Base-by-base conservation (phyloP, 2,113 vertebrate genomes). In the Uria aalge region DNA sequence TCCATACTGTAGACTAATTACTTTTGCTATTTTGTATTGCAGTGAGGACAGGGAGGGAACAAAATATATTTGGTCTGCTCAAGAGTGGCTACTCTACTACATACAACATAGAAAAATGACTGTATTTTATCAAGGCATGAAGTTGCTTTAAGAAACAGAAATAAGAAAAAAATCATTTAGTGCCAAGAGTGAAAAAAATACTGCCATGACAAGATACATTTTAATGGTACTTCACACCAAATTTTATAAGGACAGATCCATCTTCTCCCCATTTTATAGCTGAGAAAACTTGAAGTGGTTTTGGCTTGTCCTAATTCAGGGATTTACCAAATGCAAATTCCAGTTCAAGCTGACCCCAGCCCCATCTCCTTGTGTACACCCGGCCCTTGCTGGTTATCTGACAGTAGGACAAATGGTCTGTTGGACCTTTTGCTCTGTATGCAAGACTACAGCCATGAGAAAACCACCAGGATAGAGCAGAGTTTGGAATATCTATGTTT, bases 1-100 rank as follows among this genome's bases (percentile, higher is more conserved):
- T 95, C 96, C 95, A 96, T 92, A 93, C 79, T 22, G 41, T 55
- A 88, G 91, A 45, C 90, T 97, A 98, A 96, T 97, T 97, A 94
- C 91, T 97, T 97, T 81, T 96, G 82, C 91, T 95, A 68, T 97
- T 97, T 93, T 63, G 59, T 84, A 59, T 50, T 92, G 59, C 85
- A 67, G 71, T n/a, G 78, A 93, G 59, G 71, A 90, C 74, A 95
- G 56, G 34, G 24, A 94, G 24, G 36, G 57, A 91, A 92, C 45
- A 88, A 93, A 90, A 95, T 77, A 36, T 43, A 68, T 73, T 90
- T 38, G 8, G 18, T 83, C 45, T 83, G 64, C 50, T 83, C 67
- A 53, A 55, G 59, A 92, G 47, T 81, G 52, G 71, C 67, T 94
- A 84, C 55, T 85, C 15, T 62, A 76, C 67, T 59, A 77, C n/a